phyloP scores from a whole-genome alignment of 1,140 invertebrate genomes.

The Sycophaga agraensis region DNA sequence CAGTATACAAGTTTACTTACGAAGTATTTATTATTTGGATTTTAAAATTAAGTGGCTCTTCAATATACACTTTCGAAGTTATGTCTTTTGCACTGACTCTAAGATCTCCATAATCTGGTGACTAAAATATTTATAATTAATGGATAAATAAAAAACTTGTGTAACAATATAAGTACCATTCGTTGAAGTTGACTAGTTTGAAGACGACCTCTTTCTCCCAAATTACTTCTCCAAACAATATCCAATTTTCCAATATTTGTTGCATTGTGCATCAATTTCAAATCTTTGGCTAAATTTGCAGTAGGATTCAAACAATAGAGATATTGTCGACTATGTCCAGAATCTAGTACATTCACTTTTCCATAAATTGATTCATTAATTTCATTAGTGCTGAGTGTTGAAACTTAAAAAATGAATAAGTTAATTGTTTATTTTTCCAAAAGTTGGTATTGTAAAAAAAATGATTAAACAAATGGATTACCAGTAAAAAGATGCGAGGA shows the following conservation, averaged over 20 bases:
- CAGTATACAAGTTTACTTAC: slow-evolving; percentile 56
- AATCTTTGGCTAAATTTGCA: slow-evolving; percentile 70
- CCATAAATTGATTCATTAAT: slow-evolving; percentile 79
- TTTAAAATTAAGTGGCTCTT: slow-evolving; percentile 78
- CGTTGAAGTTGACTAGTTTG: slow-evolving; percentile 94
- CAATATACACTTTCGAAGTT: slow-evolving; percentile 77
- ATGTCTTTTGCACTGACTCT: slow-evolving; percentile 79
- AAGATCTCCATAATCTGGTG: slow-evolving; percentile 86
- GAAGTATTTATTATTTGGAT: slow-evolving; percentile 86
- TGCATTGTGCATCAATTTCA: slow-evolving; percentile 74
- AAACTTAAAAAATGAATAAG: slow-evolving; percentile 54
- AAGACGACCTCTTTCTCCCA: slow-evolving; percentile 91
- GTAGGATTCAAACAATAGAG: slow-evolving; percentile 87
- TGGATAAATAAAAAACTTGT: not conserved
- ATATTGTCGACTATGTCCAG: slow-evolving; percentile 84
- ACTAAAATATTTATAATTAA: slow-evolving; percentile 54
- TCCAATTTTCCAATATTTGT: slow-evolving; percentile 95
- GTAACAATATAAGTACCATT: slow-evolving; percentile 68
- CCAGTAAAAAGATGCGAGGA: slow-evolving; percentile 84
- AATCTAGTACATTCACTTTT: slow-evolving; percentile 77
- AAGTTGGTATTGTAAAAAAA: slow-evolving; percentile 6
- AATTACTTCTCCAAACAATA: slow-evolving; percentile 95
- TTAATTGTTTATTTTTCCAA: too few relatives aligned
- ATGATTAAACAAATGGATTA: slow-evolving; percentile 37
- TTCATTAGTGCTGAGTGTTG: slow-evolving; percentile 65